A percentile compares a stretch with the other conserved stretches of the same genome.
These are phyloP conservation scores for Amia ocellicauda DNA, from an alignment of 2,113 vertebrate genomes.

Conservation along the genomic window DNA sequence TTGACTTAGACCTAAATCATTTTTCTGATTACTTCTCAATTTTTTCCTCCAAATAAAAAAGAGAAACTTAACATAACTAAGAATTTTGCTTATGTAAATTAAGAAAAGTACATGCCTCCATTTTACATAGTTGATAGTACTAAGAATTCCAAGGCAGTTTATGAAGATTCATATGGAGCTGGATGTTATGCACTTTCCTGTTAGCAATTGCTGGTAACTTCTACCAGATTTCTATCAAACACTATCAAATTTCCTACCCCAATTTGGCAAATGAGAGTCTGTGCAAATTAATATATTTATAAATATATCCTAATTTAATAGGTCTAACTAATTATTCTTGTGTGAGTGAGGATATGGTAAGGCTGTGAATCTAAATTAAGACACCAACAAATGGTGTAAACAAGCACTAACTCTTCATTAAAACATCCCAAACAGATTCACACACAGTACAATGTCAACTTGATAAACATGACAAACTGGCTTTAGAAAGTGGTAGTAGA, in stretches of 20 bases:
- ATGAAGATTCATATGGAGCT: too few species aligned
- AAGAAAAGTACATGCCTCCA: too few species aligned
- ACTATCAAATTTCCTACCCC: slow-evolving; percentile 23
- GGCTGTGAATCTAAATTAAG: slow-evolving; percentile 41
- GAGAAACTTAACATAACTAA: too few species aligned
- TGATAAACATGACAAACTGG: slow-evolving; percentile 16
- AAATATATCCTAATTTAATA: slow-evolving; percentile 40
- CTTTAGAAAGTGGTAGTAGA: background rate
- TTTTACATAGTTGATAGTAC: too few species aligned
- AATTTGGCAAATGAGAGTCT: slow-evolving; percentile 38
- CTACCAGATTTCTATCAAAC: slow-evolving; percentile 20
- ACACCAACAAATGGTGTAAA: slow-evolving; percentile 22
- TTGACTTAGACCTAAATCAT: background rate
- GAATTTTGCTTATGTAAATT: too few species aligned
- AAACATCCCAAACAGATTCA: slow-evolving; percentile 28
- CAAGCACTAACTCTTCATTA: slow-evolving; percentile 25
- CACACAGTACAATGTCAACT: too few species aligned
- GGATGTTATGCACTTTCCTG: too few species aligned
- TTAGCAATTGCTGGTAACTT: slow-evolving; percentile 3
- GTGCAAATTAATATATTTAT: slow-evolving; percentile 25
- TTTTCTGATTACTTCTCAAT: too few species aligned
- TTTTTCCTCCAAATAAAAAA: too few species aligned
- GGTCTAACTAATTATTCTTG: slow-evolving; percentile 44
- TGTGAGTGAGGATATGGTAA: slow-evolving; percentile 25
- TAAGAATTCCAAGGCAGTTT: too few species aligned